These are phyloP conservation scores for Neodontobutis hainanensis DNA, from an alignment of 2,113 vertebrate genomes.

Conservation along the genomic window DNA sequence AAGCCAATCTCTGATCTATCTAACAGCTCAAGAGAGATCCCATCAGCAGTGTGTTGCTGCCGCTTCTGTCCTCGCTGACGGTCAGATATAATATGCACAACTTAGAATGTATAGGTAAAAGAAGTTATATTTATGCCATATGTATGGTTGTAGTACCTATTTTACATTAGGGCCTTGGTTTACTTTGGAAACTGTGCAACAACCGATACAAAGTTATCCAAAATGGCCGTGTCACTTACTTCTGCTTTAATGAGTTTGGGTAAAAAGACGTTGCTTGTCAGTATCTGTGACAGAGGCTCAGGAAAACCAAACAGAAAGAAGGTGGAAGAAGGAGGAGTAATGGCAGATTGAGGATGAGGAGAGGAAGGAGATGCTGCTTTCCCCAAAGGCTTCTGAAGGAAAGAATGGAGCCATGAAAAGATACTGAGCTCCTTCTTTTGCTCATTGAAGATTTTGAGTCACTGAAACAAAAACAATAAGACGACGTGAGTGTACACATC, in stretches of 20 bases:
- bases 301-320: constrained; percentile 48
- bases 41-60: constrained; percentile 32
- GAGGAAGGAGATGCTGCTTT: constrained; percentile 50
- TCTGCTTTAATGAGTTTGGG: background rate
- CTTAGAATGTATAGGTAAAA: background rate
- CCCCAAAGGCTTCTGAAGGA: constrained; percentile 32
- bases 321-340: constrained; percentile 31
- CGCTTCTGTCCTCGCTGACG: constrained; percentile 25
- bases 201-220: background rate
- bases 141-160: too few species aligned
- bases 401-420: constrained; percentile 26
- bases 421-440: constrained; percentile 19
- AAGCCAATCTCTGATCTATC: constrained; percentile 50
- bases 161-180: too few species aligned
- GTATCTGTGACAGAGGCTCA: constrained; percentile 38
- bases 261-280: constrained; percentile 57
- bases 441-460: constrained; percentile 13
- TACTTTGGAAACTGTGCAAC: background rate
- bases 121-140: too few species aligned
- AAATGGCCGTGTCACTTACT: constrained; percentile 6
- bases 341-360: constrained; percentile 47
- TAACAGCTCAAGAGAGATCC: constrained; percentile 38
- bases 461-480: constrained; percentile 1
- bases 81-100: constrained; percentile 19
- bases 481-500: constrained; percentile 12